Evolutionary conservation across 2,797 vertebrate genomes (phyloP), one percentile per base, ranked within the genome.

Genomic region (Cryptoblepharus egeriae): DNA sequence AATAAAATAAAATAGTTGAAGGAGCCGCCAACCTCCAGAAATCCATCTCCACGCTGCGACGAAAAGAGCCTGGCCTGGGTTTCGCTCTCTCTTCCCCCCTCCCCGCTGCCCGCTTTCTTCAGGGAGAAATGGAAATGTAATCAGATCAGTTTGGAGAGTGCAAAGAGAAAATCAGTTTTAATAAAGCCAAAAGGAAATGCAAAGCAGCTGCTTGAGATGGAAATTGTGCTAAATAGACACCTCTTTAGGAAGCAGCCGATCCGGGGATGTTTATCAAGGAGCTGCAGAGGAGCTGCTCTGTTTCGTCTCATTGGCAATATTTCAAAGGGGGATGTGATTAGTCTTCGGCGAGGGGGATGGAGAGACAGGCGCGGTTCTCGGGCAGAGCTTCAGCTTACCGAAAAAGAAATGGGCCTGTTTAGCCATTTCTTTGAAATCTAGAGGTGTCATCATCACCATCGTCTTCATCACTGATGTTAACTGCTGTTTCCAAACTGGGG

Each of bases 111-210:
- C 77, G 85, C 93, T 92, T 90, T 93, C 93, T 91, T 91, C 90
- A 39, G 93, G 91, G 92, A 86, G 86, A 95, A 95, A 96, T 96
- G 95, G 95, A 95, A 95, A 96, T 96, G 95, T 85, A 95, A 96
- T 96, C 95, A 96, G 95, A 94, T 92, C 92, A 90, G 93, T 93
- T 96, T 96, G 94, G 95, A 93, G 88, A 91, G 94, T 89, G 93
- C 95, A 95, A 96, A 96, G 95, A 96, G 94, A 93, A 96, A 96
- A 96, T 96, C 94, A 95, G 93, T 94, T 96, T 95, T 95, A 96
- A 96, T 96, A 96, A 94, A 96, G 94, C 93, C 94, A 91, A 94
- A 84, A 95, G 91, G 94, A 93, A 95, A 96, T 95, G 95, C 95
- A 95, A 94, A 95, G 92, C 95, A 95, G 95, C 89, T 57, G 92